Conservation (phyloP, 2,797 vertebrate species). For the Phalloptychus januarius region DNA sequence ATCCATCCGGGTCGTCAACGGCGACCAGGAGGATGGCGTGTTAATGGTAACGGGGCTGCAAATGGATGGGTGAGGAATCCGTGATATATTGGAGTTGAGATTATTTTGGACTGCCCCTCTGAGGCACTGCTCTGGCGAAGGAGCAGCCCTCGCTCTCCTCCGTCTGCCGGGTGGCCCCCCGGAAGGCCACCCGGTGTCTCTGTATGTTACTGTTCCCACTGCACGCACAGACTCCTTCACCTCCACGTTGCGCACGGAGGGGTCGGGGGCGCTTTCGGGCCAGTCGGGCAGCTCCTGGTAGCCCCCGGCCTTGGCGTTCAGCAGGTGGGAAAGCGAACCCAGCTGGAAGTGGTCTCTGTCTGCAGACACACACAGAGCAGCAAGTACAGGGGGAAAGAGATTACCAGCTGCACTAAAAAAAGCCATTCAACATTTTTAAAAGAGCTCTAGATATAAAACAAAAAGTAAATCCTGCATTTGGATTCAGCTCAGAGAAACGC, state of each 20-base stretch:
- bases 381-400: neutral
- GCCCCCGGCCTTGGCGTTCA: constrained; percentile 95
- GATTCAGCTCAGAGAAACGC: neutral
- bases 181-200: constrained; percentile 72
- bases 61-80: constrained; percentile 50
- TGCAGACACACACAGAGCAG: constrained; percentile 57
- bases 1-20: constrained; percentile 51
- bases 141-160: constrained; percentile 73
- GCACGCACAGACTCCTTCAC: constrained; percentile 92
- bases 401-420: neutral
- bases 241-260: constrained; percentile 99
- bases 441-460: neutral
- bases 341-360: constrained; percentile 99
- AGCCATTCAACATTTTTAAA: neutral
- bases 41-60: constrained; percentile 58
- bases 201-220: constrained; percentile 85
- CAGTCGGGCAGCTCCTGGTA: constrained; percentile 98
- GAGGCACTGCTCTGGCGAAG: constrained; percentile 67
- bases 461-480: neutral
- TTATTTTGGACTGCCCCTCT: constrained; percentile 62
- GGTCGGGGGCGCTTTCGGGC: constrained; percentile 94
- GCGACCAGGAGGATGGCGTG: constrained; percentile 56
- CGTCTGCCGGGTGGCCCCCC: constrained; percentile 52
- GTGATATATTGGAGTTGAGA: constrained; percentile 66
- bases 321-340: constrained; percentile 95